These are phyloP conservation scores for Taxidea taxus DNA, from an alignment of 2,113 vertebrate species.

Conservation along the genomic window DNA sequence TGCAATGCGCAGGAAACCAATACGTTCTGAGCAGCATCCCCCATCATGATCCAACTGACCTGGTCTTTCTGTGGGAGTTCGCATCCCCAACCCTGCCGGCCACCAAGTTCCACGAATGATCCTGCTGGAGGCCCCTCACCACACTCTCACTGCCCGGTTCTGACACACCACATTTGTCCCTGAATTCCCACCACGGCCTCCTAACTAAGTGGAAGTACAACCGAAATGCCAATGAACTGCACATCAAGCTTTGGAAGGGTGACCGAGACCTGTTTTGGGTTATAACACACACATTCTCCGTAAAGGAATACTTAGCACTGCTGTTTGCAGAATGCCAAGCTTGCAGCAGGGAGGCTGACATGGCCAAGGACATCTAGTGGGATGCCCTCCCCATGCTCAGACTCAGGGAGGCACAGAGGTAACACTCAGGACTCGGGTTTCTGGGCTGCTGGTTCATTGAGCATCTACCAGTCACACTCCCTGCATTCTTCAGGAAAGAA, in stretches of 20 bases:
- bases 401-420: too few species aligned
- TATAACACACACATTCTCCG: accelerated
- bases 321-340: background rate
- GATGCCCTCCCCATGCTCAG: accelerated
- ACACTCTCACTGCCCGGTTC: background rate
- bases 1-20: background rate
- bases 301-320: background rate
- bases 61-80: background rate
- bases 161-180: accelerated
- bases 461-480: background rate
- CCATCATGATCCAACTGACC: background rate
- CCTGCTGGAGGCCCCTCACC: accelerated
- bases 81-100: accelerated
- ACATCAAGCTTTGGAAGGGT: background rate
- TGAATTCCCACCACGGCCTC: accelerated
- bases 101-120: accelerated
- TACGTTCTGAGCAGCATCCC: background rate
- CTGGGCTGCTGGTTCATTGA: background rate
- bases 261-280: background rate
- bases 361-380: accelerated
- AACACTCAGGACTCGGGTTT: accelerated
- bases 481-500: background rate
- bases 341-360: background rate
- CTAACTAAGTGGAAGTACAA: background rate
- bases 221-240: background rate